Evolutionary conservation across 2,113 vertebrate genomes (phyloP), one percentile per base, ranked within the genome.

Genomic region (Aleadryas rufinucha): DNA sequence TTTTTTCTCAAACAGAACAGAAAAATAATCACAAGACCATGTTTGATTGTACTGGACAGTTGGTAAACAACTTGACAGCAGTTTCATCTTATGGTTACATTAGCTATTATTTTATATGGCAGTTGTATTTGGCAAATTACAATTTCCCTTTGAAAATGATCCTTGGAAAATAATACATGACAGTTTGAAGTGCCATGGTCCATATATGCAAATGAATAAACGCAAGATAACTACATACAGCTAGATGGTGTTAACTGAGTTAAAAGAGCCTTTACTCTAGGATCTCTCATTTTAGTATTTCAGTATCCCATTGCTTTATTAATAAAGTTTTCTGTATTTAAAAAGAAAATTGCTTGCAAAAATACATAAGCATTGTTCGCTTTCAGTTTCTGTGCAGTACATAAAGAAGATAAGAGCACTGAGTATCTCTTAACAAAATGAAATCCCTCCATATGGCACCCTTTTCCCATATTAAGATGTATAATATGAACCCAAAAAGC

Each of bases 61-160:
- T 95, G 71, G 82, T 95, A 97, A 97, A 95, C 93, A 95, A 93
- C 69, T 94, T 96, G 96, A 93, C 90, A 92, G 85, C 68, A 91
- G 84, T 88, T 84, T 96, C 31, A 65, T 96, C 95, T 78, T 89
- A 87, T 5, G 19, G 68, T 90, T 95, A 49, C 64, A 41, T 68
- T 90, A 81, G 64, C 83, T 92, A 33, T 94, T 90, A 90, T 86
- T 90, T 92, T 81, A 76, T 87, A 84, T 85, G 93, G 83, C 82
- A 86, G 54, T 90, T 96, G 63, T 81, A 35, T 78, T 88, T 96
- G 85, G 87, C 17, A 93, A 93, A 94, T 95, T 95, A 70, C 54
- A 86, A 23, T 94, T 92, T 93, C 52, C 70, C 52, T 83, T 93
- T 83, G 80, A 89, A 96, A 96, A 86, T 68, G 28, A 91, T 93